These are phyloP conservation scores for Mythimna impura DNA, from an alignment of 2,888 invertebrate genomes.

Conservation along the genomic window DNA sequence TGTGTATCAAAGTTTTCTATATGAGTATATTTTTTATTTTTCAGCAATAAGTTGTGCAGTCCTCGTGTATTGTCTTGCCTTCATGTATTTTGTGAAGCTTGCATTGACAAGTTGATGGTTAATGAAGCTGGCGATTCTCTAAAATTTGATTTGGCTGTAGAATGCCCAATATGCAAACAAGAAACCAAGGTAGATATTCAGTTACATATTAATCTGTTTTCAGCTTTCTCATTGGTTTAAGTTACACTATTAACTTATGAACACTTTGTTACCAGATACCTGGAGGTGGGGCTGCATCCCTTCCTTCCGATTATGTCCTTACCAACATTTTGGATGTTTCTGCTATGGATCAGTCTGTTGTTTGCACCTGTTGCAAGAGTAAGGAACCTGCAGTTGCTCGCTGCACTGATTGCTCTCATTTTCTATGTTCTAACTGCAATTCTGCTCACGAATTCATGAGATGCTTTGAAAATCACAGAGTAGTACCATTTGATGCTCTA, in stretches of 20 bases:
- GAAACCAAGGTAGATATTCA: slow-evolving; percentile 92
- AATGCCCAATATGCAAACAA: slow-evolving; percentile 96
- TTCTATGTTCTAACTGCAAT: slow-evolving; percentile 98
- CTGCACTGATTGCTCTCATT: slow-evolving; percentile 98
- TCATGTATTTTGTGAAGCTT: slow-evolving; percentile 98
- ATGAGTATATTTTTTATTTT: slow-evolving; percentile 64
- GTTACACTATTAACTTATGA: slow-evolving; percentile 19
- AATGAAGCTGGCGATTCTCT: slow-evolving; percentile 93
- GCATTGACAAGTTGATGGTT: slow-evolving; percentile 95
- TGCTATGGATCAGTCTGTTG: slow-evolving; percentile 93
- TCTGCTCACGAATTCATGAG: slow-evolving; percentile 99
- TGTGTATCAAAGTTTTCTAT: background rate
- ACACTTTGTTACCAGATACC: slow-evolving; percentile 89
- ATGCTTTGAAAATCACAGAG: slow-evolving; percentile 98
- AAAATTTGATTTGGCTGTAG: slow-evolving; percentile 91
- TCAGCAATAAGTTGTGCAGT: slow-evolving; percentile 93
- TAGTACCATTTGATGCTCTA: slow-evolving; percentile 96
- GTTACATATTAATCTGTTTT: slow-evolving; percentile 31
- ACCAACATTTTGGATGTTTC: slow-evolving; percentile 96
- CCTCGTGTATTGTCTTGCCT: slow-evolving; percentile 98
- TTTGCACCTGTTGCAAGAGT: slow-evolving; percentile 98
- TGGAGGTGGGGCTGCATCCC: slow-evolving; percentile 93
- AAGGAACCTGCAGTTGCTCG: slow-evolving; percentile 98
- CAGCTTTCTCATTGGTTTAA: slow-evolving; percentile 12
- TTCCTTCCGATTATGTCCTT: slow-evolving; percentile 96